Evolutionary conservation across 2,888 invertebrate genomes (phyloP).

Genomic region (Nemotelus pantherinus): DNA sequence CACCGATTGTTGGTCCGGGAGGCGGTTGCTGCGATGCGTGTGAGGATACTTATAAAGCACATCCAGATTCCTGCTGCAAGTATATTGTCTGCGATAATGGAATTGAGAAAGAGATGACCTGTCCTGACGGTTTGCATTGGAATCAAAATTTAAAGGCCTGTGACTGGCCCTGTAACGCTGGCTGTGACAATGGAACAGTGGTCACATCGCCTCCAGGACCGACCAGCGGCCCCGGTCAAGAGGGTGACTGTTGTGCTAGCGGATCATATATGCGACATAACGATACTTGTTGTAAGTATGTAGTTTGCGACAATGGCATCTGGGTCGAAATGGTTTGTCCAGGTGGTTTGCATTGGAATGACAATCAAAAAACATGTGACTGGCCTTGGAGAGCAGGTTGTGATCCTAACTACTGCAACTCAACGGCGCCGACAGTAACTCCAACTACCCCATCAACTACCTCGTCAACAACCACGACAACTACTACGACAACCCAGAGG

Average conservation of each 20-base stretch:
- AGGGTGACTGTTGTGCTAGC: neutral
- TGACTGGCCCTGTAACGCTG: slow-evolving; percentile 1
- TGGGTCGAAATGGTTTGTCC: slow-evolving; percentile 67
- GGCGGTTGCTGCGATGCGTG: neutral
- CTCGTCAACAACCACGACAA: neutral
- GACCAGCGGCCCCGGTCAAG: neutral
- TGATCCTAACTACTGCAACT: neutral
- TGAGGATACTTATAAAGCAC: slow-evolving; percentile 47
- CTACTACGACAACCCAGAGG: neutral
- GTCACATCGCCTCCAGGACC: neutral
- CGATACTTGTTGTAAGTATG: slow-evolving; percentile 56
- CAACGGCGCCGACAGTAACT: neutral
- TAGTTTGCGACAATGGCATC: slow-evolving; percentile 56
- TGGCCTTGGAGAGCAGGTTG: neutral
- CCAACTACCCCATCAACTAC: neutral
- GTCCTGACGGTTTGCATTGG: slow-evolving; percentile 19
- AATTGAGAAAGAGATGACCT: neutral
- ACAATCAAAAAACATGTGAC: slow-evolving; percentile 48
- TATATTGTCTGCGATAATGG: slow-evolving; percentile 31
- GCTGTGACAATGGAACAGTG: neutral
- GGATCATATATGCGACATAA: slow-evolving; percentile 53
- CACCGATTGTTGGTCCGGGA: too few relatives aligned
- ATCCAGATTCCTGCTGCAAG: neutral
- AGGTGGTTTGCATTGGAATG: slow-evolving; percentile 66
- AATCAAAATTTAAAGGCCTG: slow-evolving; percentile 1